Percentiles rank a stretch among this genome's conserved stretches.
phyloP scores from a whole-genome alignment of 2,888 invertebrate species.

The Epinotia demarniana region DNA sequence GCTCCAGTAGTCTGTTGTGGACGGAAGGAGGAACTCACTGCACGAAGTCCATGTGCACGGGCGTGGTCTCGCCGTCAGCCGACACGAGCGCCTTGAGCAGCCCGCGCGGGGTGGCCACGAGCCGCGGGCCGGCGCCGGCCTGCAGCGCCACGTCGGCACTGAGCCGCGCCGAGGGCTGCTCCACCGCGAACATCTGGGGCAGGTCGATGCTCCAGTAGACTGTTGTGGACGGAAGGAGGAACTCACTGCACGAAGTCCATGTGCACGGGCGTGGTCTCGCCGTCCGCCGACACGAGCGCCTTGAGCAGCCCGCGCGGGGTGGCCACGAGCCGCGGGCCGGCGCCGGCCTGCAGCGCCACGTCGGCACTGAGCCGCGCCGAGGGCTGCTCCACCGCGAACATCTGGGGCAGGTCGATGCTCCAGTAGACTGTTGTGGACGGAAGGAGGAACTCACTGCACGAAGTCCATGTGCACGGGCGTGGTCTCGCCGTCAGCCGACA shows the following conservation, averaged over 20 bases:
- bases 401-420: conserved; percentile 48
- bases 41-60: conserved; percentile 91
- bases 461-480: conserved; percentile 90
- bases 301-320: conserved; percentile 90
- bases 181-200: conserved; percentile 69
- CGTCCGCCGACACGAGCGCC: conserved; percentile 81
- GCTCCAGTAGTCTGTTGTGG: no score
- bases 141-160: no score
- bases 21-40: conserved; percentile 80
- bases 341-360: conserved; percentile 51
- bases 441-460: conserved; percentile 85
- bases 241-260: conserved; percentile 91
- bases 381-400: conserved; percentile 73
- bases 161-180: conserved; percentile 55
- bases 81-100: conserved; percentile 88
- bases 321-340: conserved; percentile 84
- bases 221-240: no score
- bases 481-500: conserved; percentile 63
- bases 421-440: no score
- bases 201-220: no score
- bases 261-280: conserved; percentile 84
- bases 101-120: conserved; percentile 88
- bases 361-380: no score
- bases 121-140: conserved; percentile 69
- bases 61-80: conserved; percentile 63